These are phyloP conservation scores for Manduca sexta DNA, from an alignment of 1,140 invertebrate genomes.

Conservation along the genomic window DNA sequence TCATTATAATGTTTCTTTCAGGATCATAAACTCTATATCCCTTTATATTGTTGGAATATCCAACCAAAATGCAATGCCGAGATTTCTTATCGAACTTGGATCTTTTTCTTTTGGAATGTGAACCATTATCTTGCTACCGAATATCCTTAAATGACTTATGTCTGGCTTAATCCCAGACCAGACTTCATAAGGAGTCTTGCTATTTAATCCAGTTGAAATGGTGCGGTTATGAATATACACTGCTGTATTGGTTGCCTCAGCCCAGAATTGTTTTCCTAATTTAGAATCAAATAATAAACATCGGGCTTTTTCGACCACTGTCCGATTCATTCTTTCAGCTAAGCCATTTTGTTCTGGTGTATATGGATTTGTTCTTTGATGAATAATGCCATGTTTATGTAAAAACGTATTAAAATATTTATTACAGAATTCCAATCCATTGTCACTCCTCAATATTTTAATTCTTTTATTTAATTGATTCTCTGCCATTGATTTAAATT, in stretches of 20 bases:
- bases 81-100: conserved; percentile 28
- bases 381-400: conserved; percentile 13
- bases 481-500: conserved; percentile 21
- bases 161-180: conserved; percentile 24
- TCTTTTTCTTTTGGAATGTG: conserved; percentile 27
- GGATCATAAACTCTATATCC: conserved; percentile 18
- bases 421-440: conserved; percentile 23
- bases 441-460: conserved; percentile 16
- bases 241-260: conserved; percentile 14
- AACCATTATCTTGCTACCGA: conserved; percentile 22
- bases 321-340: conserved; percentile 22
- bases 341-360: conserved; percentile 24
- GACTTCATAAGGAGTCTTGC: conserved; percentile 19
- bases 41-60: conserved; percentile 25
- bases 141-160: conserved; percentile 19
- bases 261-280: conserved; percentile 15
- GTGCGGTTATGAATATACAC: conserved; percentile 22
- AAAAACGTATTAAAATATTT: conserved; percentile 19
- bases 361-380: conserved; percentile 21
- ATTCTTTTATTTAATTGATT: conserved; percentile 22
- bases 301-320: conserved; percentile 18
- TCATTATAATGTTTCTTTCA: conserved; percentile 20
- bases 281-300: conserved; percentile 23
- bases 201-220: conserved; percentile 10
- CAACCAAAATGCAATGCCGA: conserved; percentile 19